These are phyloP conservation scores for Caenorhabditis doughertyi DNA, from an alignment of 2,888 invertebrate species.

Conservation along the genomic window DNA sequence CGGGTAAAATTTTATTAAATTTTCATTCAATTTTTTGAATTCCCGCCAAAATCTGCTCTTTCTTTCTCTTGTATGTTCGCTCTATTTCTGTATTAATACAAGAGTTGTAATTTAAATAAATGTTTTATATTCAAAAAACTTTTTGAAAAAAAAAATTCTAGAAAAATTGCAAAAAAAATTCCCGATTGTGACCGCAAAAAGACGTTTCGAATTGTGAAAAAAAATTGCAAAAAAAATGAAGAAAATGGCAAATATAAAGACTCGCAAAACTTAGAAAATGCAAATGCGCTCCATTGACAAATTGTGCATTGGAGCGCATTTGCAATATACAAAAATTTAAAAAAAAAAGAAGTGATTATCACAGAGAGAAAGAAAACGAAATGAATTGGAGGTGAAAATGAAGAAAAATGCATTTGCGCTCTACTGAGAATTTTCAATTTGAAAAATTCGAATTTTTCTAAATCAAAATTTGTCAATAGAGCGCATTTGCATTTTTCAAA, in stretches of 20 bases:
- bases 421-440: neutral
- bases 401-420: neutral
- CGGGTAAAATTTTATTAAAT: too few relatives aligned
- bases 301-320: neutral
- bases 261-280: neutral
- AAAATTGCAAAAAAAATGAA: neutral
- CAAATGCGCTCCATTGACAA: slow-evolving; percentile 19
- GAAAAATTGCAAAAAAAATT: neutral
- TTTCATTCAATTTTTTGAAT: too few relatives aligned
- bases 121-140: neutral
- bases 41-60: too few relatives aligned
- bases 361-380: slow-evolving; percentile 21
- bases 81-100: neutral
- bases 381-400: neutral
- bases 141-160: neutral
- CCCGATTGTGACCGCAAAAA: neutral
- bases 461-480: neutral
- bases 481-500: neutral
- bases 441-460: neutral
- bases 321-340: neutral
- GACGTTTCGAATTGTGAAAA: neutral
- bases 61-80: too few relatives aligned
- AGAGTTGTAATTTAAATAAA: neutral
- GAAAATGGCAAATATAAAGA: neutral
- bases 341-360: slow-evolving; percentile 38